Base-by-base conservation (phyloP, 2,888 invertebrate genomes). In the Operophtera brumata region DNA sequence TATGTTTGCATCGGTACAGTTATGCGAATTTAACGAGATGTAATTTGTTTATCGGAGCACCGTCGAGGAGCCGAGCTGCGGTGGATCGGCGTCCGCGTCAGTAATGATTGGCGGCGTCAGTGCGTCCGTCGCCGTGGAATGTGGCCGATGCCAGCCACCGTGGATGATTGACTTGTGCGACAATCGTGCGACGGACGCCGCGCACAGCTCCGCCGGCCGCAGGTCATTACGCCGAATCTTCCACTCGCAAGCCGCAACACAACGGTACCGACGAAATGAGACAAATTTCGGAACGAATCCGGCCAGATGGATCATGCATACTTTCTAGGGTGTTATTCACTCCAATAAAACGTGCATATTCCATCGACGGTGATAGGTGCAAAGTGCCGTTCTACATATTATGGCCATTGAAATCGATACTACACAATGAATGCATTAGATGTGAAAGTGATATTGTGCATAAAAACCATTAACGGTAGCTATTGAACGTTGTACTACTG, bases 221-320 rank as follows among this genome's bases (percentile, higher is more conserved):
- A 64, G 62, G 61, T 64, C 65, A 62, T 65, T 66, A 63, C 62
- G 66, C 64, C 61, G 62, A 64, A 64, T 58, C 61, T 60, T 58
- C 60, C 53, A 51, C 54, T 55, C 55, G 53, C 55, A 60, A 62
- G 62, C 62, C 62, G 50, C 66, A 66, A 66, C 62, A 50, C 80
- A 82, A 82, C 82, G 81, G 82, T 80, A 81, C 62, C 65, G 62
- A 61, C 56, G 67, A 69, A 69, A 66, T 64, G 65, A 63, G 66
- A 62, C 65, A 67, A 65, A 64, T 74, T 69, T 71, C 69, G 68
- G 70, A 70, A 73, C 72, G 75, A 72, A 75, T 77, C 71, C 69
- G 67, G 66, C 69, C 60, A 66, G 62, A 56, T 48, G 56, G 66
- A 66, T 67, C 67, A 62, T 61, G 59, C 61, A 55, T 60, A 54